Percentiles rank a stretch among this genome's conserved stretches.
Evolutionary conservation across 2,113 vertebrate genomes (phyloP).

Genomic region (Chloropsis cyanopogon): DNA sequence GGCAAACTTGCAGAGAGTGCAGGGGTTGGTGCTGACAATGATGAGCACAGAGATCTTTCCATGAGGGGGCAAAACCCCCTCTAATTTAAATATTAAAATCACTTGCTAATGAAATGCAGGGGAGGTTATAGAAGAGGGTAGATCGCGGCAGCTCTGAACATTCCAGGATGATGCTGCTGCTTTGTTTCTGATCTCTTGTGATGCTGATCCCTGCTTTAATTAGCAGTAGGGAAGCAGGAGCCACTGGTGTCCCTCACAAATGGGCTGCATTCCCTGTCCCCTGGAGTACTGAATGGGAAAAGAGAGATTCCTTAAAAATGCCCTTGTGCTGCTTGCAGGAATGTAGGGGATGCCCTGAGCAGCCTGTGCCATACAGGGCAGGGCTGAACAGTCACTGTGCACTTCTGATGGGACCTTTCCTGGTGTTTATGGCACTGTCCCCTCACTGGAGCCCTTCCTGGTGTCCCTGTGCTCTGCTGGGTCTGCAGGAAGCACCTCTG

Average conservation of each 20-base stretch:
- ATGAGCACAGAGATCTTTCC: neutral
- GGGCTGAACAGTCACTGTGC: rapidly evolving
- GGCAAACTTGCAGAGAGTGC: neutral
- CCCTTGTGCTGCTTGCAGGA: rapidly evolving
- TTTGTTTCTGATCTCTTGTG: neutral
- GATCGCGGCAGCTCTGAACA: neutral
- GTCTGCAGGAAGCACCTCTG: neutral
- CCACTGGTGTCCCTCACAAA: neutral
- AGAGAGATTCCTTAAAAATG: rapidly evolving
- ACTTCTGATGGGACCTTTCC: neutral
- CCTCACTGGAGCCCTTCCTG: rapidly evolving
- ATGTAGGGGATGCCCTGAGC: rapidly evolving
- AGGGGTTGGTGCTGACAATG: rapidly evolving
- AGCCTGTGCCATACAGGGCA: neutral
- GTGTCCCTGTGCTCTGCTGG: rapidly evolving
- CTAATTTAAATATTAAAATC: neutral
- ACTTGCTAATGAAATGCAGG: neutral
- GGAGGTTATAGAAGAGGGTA: neutral
- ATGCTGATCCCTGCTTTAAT: neutral
- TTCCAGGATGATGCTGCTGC: neutral
- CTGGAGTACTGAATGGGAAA: neutral
- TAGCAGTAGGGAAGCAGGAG: neutral
- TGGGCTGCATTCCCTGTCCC: rapidly evolving
- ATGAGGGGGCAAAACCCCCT: neutral
- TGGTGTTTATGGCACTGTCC: rapidly evolving